Evolutionary conservation across 2,113 vertebrate genomes (phyloP), one percentile per base, ranked within the genome.

Genomic region (Lontra canadensis): DNA sequence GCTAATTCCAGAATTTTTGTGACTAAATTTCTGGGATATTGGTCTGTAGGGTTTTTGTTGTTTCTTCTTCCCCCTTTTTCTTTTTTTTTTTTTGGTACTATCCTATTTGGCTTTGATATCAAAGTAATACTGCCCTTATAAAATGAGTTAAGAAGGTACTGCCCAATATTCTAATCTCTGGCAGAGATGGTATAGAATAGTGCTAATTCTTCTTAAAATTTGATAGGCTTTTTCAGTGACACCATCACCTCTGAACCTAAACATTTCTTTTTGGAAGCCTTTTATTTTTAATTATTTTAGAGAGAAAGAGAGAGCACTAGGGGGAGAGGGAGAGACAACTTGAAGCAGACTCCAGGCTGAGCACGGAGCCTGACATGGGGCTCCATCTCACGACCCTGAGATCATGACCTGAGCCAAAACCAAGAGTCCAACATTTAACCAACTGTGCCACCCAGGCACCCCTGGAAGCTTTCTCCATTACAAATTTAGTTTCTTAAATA

Each of bases 191-290:
- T 84, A 39, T 8, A 78, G 69, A 89, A 78, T 69, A 49, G 69
- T 67, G 69, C 39, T 93, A 93, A 89, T 88, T 92, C 49, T 80
- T 95, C 73, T 91, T 86, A 59, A 59, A 94, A 83, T 76, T 20
- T 69, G 44, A 34, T 57, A 76, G 36, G 87, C 17, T 65, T 82
- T 25, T 88, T 78, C 44, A 74, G 25, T 73, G 65, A 94, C 82
- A 74, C 44, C 39, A 31, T 65, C 11, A 76, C 55, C 73, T 31
- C 7, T 91, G 57, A 34, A 36, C 36, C 15, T 94, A 9, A 18
- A 14, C 39, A 73, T 86, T 81, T 86, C 42, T 83, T 78, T 89
- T 93, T 42, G 13, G 25, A 69, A 80, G 49, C 6, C 57, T 78
- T 85, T 57, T 57, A 67, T 69, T 69, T 69, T 20, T 69, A 69